Conservation (phyloP, 2,797 vertebrate genomes). For the Urocyon cinereoargenteus region DNA sequence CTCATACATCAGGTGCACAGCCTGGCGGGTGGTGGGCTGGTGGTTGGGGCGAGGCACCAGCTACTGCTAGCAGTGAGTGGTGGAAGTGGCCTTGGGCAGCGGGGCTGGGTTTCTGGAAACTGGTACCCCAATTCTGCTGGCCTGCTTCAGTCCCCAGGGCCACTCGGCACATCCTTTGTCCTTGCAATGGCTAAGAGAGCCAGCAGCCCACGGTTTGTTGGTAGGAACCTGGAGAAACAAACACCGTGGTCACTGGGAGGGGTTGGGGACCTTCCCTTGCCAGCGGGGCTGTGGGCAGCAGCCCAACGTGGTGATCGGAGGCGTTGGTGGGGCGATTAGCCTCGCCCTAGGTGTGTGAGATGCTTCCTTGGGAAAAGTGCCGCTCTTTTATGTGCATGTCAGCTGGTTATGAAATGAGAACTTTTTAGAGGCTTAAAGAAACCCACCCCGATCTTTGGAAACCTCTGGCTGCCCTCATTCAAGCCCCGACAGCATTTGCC, state of each 20-base stretch:
- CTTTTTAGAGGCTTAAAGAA: slow-evolving; percentile 48
- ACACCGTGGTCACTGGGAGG: slow-evolving; percentile 43
- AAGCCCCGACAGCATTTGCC: slow-evolving; percentile 39
- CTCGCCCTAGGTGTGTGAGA: background rate
- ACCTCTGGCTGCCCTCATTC: slow-evolving; percentile 29
- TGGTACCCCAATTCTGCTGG: background rate
- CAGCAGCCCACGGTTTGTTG: background rate
- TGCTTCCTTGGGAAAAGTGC: slow-evolving; percentile 27
- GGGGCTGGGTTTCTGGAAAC: background rate
- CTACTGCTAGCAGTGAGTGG: accelerated
- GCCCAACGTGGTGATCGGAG: background rate
- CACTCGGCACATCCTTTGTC: background rate
- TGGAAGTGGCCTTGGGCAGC: accelerated
- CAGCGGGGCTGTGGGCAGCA: background rate
- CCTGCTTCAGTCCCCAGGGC: background rate
- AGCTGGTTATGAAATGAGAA: slow-evolving; percentile 25
- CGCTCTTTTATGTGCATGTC: background rate
- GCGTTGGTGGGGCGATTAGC: background rate
- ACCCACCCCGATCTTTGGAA: slow-evolving; percentile 65
- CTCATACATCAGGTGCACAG: accelerated
- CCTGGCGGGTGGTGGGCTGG: accelerated
- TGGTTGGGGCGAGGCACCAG: accelerated
- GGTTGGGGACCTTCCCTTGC: background rate
- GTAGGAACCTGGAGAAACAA: slow-evolving; percentile 53
- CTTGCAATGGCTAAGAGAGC: slow-evolving; percentile 12